Evolutionary conservation across 2,113 vertebrate species (phyloP).

Genomic region (Monopterus albus): DNA sequence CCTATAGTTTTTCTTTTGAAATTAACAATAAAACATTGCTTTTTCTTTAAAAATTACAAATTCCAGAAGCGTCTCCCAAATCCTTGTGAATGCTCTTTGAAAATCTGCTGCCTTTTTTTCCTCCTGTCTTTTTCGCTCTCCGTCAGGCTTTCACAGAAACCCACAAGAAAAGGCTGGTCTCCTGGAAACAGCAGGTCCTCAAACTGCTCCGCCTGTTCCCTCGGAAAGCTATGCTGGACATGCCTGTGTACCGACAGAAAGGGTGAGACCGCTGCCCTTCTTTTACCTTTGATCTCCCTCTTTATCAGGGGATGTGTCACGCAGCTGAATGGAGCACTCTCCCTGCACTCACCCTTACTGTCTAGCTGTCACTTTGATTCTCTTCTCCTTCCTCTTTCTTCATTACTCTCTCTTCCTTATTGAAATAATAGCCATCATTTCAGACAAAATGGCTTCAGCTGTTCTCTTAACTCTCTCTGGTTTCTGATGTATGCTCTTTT

Average conservation of each 20-base stretch:
- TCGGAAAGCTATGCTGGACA: conserved; percentile 90
- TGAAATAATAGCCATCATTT: conserved; percentile 14
- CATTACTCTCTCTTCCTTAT: conserved; percentile 2
- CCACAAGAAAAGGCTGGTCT: conserved; percentile 91
- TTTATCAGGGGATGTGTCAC: conserved; percentile 19
- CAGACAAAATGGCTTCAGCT: background rate
- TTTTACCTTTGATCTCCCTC: conserved; percentile 47
- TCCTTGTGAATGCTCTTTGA: background rate
- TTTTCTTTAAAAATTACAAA: background rate
- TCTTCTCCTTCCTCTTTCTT: background rate
- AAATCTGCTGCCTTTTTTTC: conserved; percentile 14
- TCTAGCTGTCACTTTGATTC: conserved; percentile 21
- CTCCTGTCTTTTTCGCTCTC: background rate
- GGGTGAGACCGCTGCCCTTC: conserved; percentile 78
- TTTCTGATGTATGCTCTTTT: background rate
- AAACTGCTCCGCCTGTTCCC: conserved; percentile 93
- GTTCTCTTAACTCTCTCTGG: background rate
- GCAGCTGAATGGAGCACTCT: conserved; percentile 12
- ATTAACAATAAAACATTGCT: background rate
- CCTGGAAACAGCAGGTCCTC: conserved; percentile 96
- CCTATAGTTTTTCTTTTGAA: background rate
- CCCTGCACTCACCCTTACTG: background rate
- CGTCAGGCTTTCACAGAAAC: conserved; percentile 93
- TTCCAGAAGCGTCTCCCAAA: background rate
- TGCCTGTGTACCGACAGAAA: conserved; percentile 92